Base-by-base conservation (phyloP, 2,888 invertebrate species). In the Dasypogon diadema region DNA sequence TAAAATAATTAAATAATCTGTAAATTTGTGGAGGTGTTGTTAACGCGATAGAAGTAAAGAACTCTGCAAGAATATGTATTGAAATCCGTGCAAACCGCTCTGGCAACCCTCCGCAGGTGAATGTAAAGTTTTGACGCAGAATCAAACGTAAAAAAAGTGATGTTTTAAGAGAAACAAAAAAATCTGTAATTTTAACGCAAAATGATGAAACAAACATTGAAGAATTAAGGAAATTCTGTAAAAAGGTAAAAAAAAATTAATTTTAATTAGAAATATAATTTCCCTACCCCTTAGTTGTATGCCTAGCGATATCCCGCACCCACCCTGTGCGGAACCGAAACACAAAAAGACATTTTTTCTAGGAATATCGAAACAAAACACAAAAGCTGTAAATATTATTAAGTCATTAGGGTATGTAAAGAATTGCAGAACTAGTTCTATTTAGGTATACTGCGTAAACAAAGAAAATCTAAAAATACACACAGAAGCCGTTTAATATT, bases 391-490 rank as follows among this genome's bases (percentile, higher is more conserved):
- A 84, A 81, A 85, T 84, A 85, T n/a, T n/a, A 83, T 85, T 85
- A 85, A 85, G 85, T 84, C 84, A 85, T 83, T 85, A 85, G 83
- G 83, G 81, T 60, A 58, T 60, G 56, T 58, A 73, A 58, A 58
- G 56, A 56, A 42, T 37, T 37, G 37, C 34, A 63, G 34, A 48
- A 46, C 12, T 56, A 73, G 58, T 46, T 24, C 24, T 46, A 22
- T 21, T 46, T 74, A 74, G 74, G 74, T 74, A 72, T 58, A 58
- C 22, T 24, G 56, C 56, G 70, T 26, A 56, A 42, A 24, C 12
- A 73, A 73, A 37, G 24, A 56, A 55, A 24, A 46, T 65, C 46
- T 65, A 70, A 70, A 68, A 51, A 70, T 54, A 70, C 70, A 70
- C 54, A 24, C 70, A 70, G 26, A 70, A 70, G 34, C 30, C 51